phyloP scores from a whole-genome alignment of 2,113 vertebrate species.

The Melozone crissalis region DNA sequence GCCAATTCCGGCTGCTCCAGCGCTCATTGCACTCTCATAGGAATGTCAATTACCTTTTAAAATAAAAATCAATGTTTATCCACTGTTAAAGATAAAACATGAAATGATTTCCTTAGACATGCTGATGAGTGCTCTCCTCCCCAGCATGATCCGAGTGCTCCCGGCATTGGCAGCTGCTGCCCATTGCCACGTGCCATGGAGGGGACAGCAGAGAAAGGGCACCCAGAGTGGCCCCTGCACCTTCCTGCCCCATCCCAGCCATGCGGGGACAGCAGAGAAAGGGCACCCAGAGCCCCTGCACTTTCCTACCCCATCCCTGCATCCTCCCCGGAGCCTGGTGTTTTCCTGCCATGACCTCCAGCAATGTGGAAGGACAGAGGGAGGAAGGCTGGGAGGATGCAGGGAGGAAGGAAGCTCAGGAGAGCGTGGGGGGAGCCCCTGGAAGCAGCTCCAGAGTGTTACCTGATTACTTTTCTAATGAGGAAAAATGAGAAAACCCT shows the following conservation, averaged over 20 bases:
- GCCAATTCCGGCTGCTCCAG: background rate
- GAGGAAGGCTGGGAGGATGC: background rate
- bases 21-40: background rate
- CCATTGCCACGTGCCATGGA: fast-evolving
- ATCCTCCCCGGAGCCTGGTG: fast-evolving
- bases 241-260: background rate
- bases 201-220: fast-evolving
- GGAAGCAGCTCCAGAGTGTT: background rate
- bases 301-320: background rate
- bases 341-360: background rate
- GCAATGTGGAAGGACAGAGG: background rate
- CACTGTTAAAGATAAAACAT: background rate
- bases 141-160: background rate
- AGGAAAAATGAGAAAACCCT: constrained; percentile 21
- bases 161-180: fast-evolving
- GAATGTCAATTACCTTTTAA: constrained; percentile 25
- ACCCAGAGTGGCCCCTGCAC: background rate
- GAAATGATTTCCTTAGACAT: background rate
- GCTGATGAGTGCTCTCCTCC: background rate
- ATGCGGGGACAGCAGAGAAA: fast-evolving
- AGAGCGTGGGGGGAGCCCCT: background rate
- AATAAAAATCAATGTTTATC: constrained; percentile 55
- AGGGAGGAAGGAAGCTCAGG: background rate
- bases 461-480: background rate
- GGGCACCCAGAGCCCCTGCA: background rate